Conservation (phyloP, 2,888 invertebrate species). For the Corythucha ciliata region DNA sequence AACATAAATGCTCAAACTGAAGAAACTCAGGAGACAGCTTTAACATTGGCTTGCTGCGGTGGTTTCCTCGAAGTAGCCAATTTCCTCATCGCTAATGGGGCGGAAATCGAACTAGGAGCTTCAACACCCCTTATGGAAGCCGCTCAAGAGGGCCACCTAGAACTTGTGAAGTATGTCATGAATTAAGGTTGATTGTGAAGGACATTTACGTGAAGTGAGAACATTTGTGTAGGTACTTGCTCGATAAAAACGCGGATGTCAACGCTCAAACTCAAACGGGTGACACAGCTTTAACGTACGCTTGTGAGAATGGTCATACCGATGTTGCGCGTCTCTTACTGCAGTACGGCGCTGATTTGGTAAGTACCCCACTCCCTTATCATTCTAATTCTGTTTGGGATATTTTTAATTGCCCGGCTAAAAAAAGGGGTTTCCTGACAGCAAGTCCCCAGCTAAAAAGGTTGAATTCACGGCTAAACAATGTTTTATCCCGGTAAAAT, state of each 20-base stretch:
- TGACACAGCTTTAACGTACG: slow-evolving; percentile 93
- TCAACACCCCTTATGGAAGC: slow-evolving; percentile 98
- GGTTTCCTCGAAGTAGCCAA: slow-evolving; percentile 93
- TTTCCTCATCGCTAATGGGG: slow-evolving; percentile 88
- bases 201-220: too few relatives aligned
- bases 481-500: too few relatives aligned
- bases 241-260: slow-evolving; percentile 79
- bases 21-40: slow-evolving; percentile 94
- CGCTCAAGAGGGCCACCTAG: slow-evolving; percentile 93
- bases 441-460: too few relatives aligned
- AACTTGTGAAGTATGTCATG: slow-evolving; percentile 67
- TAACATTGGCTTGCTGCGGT: slow-evolving; percentile 88
- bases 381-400: background rate
- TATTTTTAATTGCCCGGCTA: too few relatives aligned
- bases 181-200: too few relatives aligned
- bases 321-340: slow-evolving; percentile 90
- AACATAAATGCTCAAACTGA: slow-evolving; percentile 98
- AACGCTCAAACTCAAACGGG: slow-evolving; percentile 91
- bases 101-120: slow-evolving; percentile 87
- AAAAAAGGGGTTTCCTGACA: too few relatives aligned
- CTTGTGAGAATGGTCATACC: slow-evolving; percentile 97
- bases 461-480: too few relatives aligned
- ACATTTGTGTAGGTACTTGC: slow-evolving; percentile 62
- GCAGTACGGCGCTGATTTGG: slow-evolving; percentile 79
- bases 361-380: slow-evolving; percentile 39